Conservation (phyloP, 2,888 invertebrate species). For the Pterobdella sp. region DNA sequence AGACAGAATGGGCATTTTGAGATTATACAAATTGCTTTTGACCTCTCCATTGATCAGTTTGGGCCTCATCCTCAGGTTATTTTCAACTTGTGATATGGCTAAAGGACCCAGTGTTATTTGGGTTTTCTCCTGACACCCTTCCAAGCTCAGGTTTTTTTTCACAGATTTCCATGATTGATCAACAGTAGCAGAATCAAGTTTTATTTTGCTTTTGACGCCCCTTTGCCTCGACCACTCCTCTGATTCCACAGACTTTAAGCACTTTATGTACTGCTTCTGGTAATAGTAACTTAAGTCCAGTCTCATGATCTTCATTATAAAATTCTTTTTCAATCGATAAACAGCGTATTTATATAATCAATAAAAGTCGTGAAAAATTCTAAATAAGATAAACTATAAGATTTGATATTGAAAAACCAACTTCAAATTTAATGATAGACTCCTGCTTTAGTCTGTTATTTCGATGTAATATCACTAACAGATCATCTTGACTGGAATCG, state of each 20-base stretch:
- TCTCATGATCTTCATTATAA: too few relatives aligned
- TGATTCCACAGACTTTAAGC: not conserved
- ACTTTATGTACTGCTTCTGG: slow-evolving; percentile 14
- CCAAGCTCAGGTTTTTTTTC: slow-evolving; percentile 44
- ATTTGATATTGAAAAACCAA: slow-evolving; percentile 41
- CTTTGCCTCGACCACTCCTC: slow-evolving; percentile 17
- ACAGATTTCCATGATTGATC: slow-evolving; percentile 50
- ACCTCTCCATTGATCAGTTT: slow-evolving; percentile 57
- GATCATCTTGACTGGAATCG: slow-evolving; percentile 59
- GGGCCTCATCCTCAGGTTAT: slow-evolving; percentile 59
- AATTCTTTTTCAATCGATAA: too few relatives aligned
- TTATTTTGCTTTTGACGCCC: not conserved
- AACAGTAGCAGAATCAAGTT: not conserved
- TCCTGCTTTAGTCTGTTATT: slow-evolving; percentile 57
- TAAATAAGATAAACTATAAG: too few relatives aligned
- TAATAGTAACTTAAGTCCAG: too few relatives aligned
- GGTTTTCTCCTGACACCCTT: not conserved
- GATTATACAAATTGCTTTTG: slow-evolving; percentile 50
- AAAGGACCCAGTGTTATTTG: slow-evolving; percentile 50
- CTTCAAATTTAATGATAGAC: slow-evolving; percentile 54
- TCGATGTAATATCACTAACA: slow-evolving; percentile 57
- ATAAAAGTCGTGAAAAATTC: too few relatives aligned
- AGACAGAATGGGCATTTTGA: not conserved
- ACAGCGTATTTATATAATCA: too few relatives aligned
- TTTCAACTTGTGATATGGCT: slow-evolving; percentile 60